Conservation (phyloP, 2,888 invertebrate species). For the Acronicta leporina region DNA sequence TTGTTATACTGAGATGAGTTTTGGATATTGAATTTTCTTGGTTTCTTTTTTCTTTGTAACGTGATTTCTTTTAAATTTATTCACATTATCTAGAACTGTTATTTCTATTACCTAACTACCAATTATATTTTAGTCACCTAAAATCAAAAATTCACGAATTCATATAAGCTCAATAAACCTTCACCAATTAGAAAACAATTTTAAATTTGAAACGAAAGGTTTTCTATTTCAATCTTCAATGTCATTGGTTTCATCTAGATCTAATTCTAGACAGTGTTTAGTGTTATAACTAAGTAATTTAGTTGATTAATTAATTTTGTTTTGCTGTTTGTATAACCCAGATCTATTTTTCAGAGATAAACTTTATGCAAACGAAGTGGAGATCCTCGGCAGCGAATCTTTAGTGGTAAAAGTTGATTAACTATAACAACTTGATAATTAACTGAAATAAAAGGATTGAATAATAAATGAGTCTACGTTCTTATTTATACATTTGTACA, state of each 20-base stretch:
- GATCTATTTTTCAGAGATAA: slow-evolving; percentile 74
- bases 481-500: no score
- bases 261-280: neutral
- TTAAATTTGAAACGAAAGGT: neutral
- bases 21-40: neutral
- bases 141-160: no score
- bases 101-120: no score
- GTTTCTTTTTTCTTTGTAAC: neutral
- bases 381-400: slow-evolving; percentile 77
- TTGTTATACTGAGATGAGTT: slow-evolving; percentile 4
- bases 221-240: neutral
- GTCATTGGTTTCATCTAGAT: neutral
- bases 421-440: slow-evolving; percentile 32
- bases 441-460: slow-evolving; percentile 30
- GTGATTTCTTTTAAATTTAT: neutral
- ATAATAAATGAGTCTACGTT: slow-evolving; percentile 29
- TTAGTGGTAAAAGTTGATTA: slow-evolving; percentile 75
- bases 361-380: slow-evolving; percentile 68
- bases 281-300: neutral
- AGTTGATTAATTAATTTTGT: slow-evolving; percentile 3
- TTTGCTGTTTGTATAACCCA: slow-evolving; percentile 22
- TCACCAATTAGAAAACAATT: no score
- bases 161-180: no score
- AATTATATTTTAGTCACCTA: no score
- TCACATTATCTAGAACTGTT: neutral